These are phyloP conservation scores for Acholoe squamosa DNA, from an alignment of 2,888 invertebrate genomes.

Conservation along the genomic window DNA sequence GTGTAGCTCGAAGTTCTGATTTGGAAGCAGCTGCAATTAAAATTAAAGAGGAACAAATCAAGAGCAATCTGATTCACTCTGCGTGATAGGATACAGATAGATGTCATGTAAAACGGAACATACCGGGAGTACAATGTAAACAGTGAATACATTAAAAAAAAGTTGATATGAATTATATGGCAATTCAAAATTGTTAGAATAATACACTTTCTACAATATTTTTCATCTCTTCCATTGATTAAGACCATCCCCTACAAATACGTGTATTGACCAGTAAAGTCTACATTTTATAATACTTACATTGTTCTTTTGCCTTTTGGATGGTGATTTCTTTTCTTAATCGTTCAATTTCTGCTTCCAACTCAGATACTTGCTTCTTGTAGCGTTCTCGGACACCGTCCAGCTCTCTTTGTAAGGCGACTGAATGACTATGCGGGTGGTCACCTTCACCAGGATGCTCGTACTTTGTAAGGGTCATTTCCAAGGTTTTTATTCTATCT, in stretches of 20 bases:
- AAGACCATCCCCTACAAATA: too few species aligned
- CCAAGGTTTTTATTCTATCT: conserved; percentile 79
- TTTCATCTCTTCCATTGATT: too few species aligned
- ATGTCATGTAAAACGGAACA: too few species aligned
- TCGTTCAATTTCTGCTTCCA: conserved; percentile 74
- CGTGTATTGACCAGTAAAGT: too few species aligned
- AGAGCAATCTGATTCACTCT: too few species aligned
- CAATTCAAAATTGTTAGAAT: too few species aligned
- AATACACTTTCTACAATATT: too few species aligned
- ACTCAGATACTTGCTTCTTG: conserved; percentile 72
- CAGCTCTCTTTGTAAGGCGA: conserved; percentile 79
- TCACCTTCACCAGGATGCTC: conserved; percentile 67
- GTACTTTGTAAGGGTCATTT: conserved; percentile 76
- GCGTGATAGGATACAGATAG: too few species aligned
- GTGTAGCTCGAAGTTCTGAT: conserved; percentile 61
- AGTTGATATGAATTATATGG: too few species aligned
- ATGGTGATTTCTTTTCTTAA: conserved; percentile 67
- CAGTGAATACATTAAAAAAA: too few species aligned
- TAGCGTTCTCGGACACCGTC: conserved; percentile 78
- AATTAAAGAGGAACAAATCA: background rate
- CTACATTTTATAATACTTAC: background rate
- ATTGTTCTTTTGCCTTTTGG: conserved; percentile 64
- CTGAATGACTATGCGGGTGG: conserved; percentile 78
- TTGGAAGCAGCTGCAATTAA: conserved; percentile 47
- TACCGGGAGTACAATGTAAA: too few species aligned